Base-by-base conservation (phyloP, 2,888 invertebrate genomes). In the Steinernema hermaphroditum region DNA sequence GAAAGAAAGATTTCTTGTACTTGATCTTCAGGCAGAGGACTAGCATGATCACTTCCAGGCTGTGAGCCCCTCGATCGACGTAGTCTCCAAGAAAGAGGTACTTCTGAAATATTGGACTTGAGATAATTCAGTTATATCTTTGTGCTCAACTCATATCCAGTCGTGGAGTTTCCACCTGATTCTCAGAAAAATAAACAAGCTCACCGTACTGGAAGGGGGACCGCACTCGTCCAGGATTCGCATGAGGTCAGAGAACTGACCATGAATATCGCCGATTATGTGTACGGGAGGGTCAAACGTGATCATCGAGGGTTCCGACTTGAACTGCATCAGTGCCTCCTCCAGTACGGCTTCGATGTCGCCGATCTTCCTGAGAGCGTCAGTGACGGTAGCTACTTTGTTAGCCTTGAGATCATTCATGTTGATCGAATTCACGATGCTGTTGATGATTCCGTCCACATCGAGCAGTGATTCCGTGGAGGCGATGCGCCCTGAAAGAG, bases 1-100 rank as follows among this genome's bases (percentile, higher is more conserved):
- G 57, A 71, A 69, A 76, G 22, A 81, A 69, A 32, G 71, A 72
- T 1, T 76, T 71, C 1, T 81, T 81, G 69, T 79, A 78, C 16
- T 78, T 77, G 14, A 77, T 68, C 69, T 74, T 69, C 49, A 77
- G 71, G 0, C 72, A 71, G 22, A 77, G 71, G n/a, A 77, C 57
- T 9, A 77, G 72, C 19, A 74, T 69, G 34, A 74, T 74, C 22
- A 57, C 62, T 69, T 73, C 74, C 0, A 74, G 69, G n/a, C 69
- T 69, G 62, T 74, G 34, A 14, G 72, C 69, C 9, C 74, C 74
- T n/a, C 74, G 69, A 41, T 74, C 74, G 27, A 74, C 74, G 46
- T 74, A 74, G 71, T 74, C 74, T 6, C 74, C 74, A 54, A 74
- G 74, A 68, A 74, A 74, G 8, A 74, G 68, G 29, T 74, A 74